Base-by-base conservation (phyloP, 2,888 invertebrate species). In the Cephus pulcher region DNA sequence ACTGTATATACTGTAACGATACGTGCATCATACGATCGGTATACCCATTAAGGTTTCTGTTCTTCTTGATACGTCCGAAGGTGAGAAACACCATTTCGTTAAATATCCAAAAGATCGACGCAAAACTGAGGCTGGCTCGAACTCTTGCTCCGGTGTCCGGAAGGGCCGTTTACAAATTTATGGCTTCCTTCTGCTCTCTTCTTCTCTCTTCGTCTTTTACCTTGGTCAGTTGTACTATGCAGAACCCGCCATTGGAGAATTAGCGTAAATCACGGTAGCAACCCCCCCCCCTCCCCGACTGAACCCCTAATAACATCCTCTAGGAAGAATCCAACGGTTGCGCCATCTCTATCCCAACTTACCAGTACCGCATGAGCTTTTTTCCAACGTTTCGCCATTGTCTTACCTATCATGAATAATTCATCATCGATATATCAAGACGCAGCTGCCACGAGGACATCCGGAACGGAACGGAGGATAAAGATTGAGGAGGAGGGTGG, bases 151-250 rank as follows among this genome's bases (percentile, higher is more conserved):
- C 80, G 82, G 82, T 84, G 84, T 83, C 86, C 88, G 87, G 88
- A 88, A 88, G 86, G 81, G 83, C 85, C 84, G 79, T 83, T 87
- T 83, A 83, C 80, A 85, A 86, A 89, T 89, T 89, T 89, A 88
- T 85, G 86, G 86, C 87, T 88, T 88, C 89, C 79, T 56, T 76
- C 79, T 69, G 37, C 12, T 32, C 71, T 23, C 71, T 32, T 1
- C 12, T 71, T 33, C 32, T 34, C 71, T 71, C 32, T 23, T 32
- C 71, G 12, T 71, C 71, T 15, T 32, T 56, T 23, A 56, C 23
- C 56, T 9, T 23, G 1, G 56, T 23, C 56, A 23, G 23, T 9
- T 56, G 9, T 56, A 56, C 56, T 23, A 9, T 56, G 23, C 56
- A 56, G 56, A 56, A 56, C 2, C 56, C 6, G 56, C 56, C 56